These are phyloP conservation scores for Xenopus borealis DNA, from an alignment of 2,113 vertebrate species.

Conservation along the genomic window DNA sequence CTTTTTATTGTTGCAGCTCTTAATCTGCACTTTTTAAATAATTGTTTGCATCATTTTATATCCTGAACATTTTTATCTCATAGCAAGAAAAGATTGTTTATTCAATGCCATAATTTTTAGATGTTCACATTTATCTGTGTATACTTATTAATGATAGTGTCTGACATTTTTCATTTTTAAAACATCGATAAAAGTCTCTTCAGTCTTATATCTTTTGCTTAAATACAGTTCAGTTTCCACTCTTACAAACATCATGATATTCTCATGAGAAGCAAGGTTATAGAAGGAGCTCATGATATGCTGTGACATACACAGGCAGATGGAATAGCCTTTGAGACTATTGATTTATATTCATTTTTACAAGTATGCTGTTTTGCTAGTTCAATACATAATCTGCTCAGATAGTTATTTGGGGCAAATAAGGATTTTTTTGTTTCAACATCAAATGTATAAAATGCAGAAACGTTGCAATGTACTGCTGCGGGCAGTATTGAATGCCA, in stretches of 20 bases:
- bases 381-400: constrained; percentile 11
- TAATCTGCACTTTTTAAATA: no score
- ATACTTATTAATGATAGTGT: not conserved
- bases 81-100: not conserved
- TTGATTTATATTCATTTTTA: constrained; percentile 13
- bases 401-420: constrained; percentile 23
- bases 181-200: not conserved
- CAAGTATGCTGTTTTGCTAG: constrained; percentile 8
- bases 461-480: constrained; percentile 20
- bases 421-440: constrained; percentile 7
- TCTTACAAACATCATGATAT: not conserved
- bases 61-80: not conserved
- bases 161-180: not conserved
- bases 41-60: not conserved
- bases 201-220: not conserved
- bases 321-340: constrained; percentile 1
- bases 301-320: not conserved
- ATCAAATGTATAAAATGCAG: constrained; percentile 14
- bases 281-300: not conserved
- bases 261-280: not conserved
- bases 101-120: not conserved
- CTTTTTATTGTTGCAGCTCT: no score
- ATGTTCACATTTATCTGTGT: not conserved
- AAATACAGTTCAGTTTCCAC: not conserved
- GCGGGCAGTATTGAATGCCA: constrained; percentile 36